These are phyloP conservation scores for Tragelaphus eurycerus DNA, from an alignment of 2,797 vertebrate species.

Conservation along the genomic window DNA sequence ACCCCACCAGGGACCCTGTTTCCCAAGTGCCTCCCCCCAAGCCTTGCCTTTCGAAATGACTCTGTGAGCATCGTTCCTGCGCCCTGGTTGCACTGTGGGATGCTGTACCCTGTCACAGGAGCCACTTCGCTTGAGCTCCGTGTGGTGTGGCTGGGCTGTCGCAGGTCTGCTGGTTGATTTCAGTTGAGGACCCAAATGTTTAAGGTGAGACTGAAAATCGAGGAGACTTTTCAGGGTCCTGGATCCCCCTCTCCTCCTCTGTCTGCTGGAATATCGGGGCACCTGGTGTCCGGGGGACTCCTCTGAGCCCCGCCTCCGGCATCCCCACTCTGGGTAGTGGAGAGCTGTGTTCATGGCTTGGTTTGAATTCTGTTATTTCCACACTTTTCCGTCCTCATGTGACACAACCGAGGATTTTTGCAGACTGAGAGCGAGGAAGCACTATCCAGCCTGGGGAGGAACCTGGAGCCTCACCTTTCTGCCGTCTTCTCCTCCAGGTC, in stretches of 20 bases:
- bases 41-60: neutral
- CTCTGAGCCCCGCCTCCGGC: neutral
- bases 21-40: neutral
- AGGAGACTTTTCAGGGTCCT: neutral
- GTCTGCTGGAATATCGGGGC: no score
- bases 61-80: fast-evolving
- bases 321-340: neutral
- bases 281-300: neutral
- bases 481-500: neutral
- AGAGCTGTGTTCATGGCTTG: neutral
- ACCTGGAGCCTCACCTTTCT: neutral
- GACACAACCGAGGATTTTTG: neutral
- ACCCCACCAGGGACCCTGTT: neutral
- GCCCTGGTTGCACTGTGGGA: fast-evolving
- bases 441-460: neutral
- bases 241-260: neutral
- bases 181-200: neutral
- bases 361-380: neutral
- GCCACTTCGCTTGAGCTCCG: neutral
- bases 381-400: neutral
- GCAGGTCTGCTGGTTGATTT: neutral
- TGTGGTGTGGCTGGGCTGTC: neutral
- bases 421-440: neutral
- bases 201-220: neutral
- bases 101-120: fast-evolving